Evolutionary conservation across 2,888 invertebrate genomes (phyloP).

Genomic region (Limenitis camilla): DNA sequence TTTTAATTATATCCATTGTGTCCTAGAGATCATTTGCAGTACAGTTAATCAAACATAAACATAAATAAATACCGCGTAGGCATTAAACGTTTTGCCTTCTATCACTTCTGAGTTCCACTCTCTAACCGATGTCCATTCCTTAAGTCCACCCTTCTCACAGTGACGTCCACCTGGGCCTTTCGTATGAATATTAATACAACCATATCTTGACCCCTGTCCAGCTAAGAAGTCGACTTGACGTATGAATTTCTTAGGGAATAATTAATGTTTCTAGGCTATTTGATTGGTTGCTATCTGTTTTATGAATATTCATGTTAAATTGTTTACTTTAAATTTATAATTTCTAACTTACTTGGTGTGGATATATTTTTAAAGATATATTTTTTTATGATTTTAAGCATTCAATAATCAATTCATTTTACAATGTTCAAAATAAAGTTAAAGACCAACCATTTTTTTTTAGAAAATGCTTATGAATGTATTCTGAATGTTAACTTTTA

Average conservation of each 20-base stretch:
- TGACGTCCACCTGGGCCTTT: slow-evolving; percentile 71
- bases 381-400: too few relatives aligned
- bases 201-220: slow-evolving; percentile 72
- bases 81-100: slow-evolving; percentile 21
- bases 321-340: slow-evolving; percentile 5
- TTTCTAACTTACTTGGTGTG: too few relatives aligned
- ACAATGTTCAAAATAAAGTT: too few relatives aligned
- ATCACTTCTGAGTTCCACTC: slow-evolving; percentile 5
- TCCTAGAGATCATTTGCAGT: background rate
- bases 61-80: slow-evolving; percentile 26
- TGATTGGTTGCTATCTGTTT: slow-evolving; percentile 23
- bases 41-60: background rate
- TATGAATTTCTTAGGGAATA: slow-evolving; percentile 66
- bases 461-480: too few relatives aligned
- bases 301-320: slow-evolving; percentile 21
- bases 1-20: too few relatives aligned
- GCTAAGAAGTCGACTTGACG: slow-evolving; percentile 57
- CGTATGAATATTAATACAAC: slow-evolving; percentile 74
- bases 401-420: too few relatives aligned
- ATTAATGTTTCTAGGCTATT: slow-evolving; percentile 42
- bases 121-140: slow-evolving; percentile 53
- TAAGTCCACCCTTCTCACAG: slow-evolving; percentile 70
- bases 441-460: too few relatives aligned
- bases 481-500: too few relatives aligned
- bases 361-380: too few relatives aligned